Evolutionary conservation across 64 coral and sea anemone genomes (phyloP).

Genomic region (Stichodactyla helianthus): DNA sequence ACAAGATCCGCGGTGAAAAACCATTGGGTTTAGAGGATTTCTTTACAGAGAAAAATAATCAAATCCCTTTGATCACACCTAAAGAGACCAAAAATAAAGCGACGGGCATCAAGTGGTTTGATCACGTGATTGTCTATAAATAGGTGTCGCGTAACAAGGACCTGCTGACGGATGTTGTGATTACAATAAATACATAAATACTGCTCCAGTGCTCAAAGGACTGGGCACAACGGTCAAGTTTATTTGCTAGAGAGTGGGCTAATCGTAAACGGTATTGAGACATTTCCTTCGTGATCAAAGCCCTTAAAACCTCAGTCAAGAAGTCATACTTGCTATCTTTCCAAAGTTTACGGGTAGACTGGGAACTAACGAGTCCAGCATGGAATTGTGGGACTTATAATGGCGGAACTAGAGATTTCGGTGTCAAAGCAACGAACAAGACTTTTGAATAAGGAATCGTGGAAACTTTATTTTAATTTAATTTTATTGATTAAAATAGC

Average conservation of each 20-base stretch:
- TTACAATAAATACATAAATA: not conserved
- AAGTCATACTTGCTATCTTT: no score
- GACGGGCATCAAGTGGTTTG: not conserved
- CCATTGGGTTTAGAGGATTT: not conserved
- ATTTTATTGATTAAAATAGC: no score
- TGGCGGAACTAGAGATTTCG: no score
- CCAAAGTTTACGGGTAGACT: no score
- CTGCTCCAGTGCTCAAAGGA: not conserved
- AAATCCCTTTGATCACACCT: not conserved
- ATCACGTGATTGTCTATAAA: not conserved
- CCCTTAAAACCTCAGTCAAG: no score
- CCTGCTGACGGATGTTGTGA: constrained; percentile 2
- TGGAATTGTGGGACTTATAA: no score
- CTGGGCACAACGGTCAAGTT: not conserved
- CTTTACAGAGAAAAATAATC: not conserved
- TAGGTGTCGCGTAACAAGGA: not conserved
- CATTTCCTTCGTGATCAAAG: no score
- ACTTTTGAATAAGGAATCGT: no score
- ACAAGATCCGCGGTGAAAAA: not conserved
- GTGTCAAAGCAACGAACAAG: no score
- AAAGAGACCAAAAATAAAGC: not conserved
- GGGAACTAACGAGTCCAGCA: no score
- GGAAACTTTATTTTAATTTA: no score
- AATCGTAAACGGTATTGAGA: no score
- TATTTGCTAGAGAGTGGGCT: not conserved